Base-by-base conservation (phyloP, 2,797 vertebrate genomes). In the Enteromius mattozi region DNA sequence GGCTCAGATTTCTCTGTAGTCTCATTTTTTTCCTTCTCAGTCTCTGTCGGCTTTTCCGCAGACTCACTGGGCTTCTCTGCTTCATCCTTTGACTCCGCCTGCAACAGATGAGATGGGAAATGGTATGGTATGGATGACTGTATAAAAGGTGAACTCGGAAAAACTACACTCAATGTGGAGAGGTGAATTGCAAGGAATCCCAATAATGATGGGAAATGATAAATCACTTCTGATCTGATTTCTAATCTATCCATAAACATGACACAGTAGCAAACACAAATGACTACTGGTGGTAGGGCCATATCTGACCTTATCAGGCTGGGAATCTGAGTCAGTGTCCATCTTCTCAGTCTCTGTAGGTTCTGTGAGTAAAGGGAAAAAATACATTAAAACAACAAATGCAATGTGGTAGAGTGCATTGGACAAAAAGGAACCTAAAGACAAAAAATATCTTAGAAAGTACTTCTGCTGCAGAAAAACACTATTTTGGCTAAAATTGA, bases 331-430 rank as follows among this genome's bases (percentile, higher is more conserved):
- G 84, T 99, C 97, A 0, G 97, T 93, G 82, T 99, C 98, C 95
- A 96, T 96, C 91, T 99, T 99, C 84, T 98, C 97, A 0, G 97
- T 91, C 88, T 99, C 97, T 74, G 94, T n/a, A 6, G 94, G 90
- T 91, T 98, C 98, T 98, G 91, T 0, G 87, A 86, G 16, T 30
- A 21, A 87, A 4, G 79, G 3, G 35, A 40, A 49, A 77, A 74
- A 51, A 69, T 27, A 35, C 83, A 88, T 47, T n/a, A 87, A 27
- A 30, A 74, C 4, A 13, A 35, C 2, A 81, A 63, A 56, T 51
- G n/a, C 19, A 24, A 33, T 17, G 69, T 14, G n/a, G 65, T 6
- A 27, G n/a, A 77, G 30, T 47, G 27, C 21, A 68, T 7, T 49
- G 59, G 30, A 17, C 14, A 47, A 7, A 42, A 33, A 51, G 2